Conservation (phyloP, 2,797 vertebrate genomes). For the Melanotaenia parkinsoni region DNA sequence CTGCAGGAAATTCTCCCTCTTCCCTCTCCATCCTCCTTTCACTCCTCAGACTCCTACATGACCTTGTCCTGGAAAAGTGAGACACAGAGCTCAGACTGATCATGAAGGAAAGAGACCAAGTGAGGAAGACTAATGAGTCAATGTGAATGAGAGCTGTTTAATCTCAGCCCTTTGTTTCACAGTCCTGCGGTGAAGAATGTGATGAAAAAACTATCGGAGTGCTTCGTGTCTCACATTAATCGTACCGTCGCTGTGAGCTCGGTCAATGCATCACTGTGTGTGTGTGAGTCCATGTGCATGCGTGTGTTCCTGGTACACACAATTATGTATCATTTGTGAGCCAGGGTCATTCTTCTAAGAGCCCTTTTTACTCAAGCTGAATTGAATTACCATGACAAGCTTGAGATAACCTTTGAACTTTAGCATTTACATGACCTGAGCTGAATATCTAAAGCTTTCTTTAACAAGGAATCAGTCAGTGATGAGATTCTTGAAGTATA, state of each 20-base stretch:
- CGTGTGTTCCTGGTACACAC: slow-evolving; percentile 14
- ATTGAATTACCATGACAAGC: slow-evolving; percentile 65
- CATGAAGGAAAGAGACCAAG: slow-evolving; percentile 38
- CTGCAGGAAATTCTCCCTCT: slow-evolving; percentile 44
- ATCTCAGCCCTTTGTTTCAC: slow-evolving; percentile 72
- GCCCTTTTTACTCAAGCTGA: slow-evolving; percentile 15
- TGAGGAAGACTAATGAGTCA: slow-evolving; percentile 71
- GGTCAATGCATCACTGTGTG: neutral
- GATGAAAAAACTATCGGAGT: slow-evolving; percentile 51
- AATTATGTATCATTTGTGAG: slow-evolving; percentile 28
- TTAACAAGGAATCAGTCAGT: slow-evolving; percentile 16
- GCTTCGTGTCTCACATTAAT: slow-evolving; percentile 61
- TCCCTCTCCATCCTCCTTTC: slow-evolving; percentile 35
- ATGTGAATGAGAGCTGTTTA: slow-evolving; percentile 69
- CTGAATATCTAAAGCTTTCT: slow-evolving; percentile 34
- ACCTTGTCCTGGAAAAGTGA: slow-evolving; percentile 70
- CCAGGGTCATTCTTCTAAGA: slow-evolving; percentile 32
- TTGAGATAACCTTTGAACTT: slow-evolving; percentile 65
- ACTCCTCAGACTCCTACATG: slow-evolving; percentile 62
- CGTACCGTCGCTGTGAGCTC: slow-evolving; percentile 26
- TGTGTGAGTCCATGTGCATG: slow-evolving; percentile 4
- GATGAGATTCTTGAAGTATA: slow-evolving; percentile 25
- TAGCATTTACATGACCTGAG: slow-evolving; percentile 51
- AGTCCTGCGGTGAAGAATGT: slow-evolving; percentile 56
- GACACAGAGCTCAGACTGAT: slow-evolving; percentile 55